A percentile compares a stretch with the other conserved stretches of the same genome.
Evolutionary conservation across 2,797 vertebrate genomes (phyloP).

Genomic region (Gadopsis bispinosus): DNA sequence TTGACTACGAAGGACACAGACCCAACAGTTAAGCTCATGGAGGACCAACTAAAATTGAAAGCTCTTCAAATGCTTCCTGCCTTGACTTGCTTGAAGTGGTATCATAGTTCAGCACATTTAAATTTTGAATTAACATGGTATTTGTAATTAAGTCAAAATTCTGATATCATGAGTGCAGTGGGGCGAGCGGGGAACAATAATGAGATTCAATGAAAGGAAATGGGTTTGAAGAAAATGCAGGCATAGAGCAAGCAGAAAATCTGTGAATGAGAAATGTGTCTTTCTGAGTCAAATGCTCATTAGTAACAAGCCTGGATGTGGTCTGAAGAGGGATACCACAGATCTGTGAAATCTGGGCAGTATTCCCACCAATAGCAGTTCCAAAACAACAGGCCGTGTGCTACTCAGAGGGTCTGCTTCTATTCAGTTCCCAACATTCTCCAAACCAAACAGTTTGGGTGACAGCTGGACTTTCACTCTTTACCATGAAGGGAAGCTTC

Average conservation of each 20-base stretch:
- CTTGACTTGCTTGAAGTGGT: slow-evolving; percentile 14
- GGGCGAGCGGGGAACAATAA: slow-evolving; percentile 30
- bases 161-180: slow-evolving; percentile 7
- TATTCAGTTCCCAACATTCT: slow-evolving; percentile 56
- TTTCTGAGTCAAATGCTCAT: slow-evolving; percentile 63
- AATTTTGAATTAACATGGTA: slow-evolving; percentile 25
- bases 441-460: slow-evolving; percentile 72
- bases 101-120: slow-evolving; percentile 21
- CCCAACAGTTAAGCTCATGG: neutral
- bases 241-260: slow-evolving; percentile 30
- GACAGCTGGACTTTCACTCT: slow-evolving; percentile 79
- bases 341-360: slow-evolving; percentile 67
- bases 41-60: neutral
- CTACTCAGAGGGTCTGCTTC: slow-evolving; percentile 50
- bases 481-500: slow-evolving; percentile 47
- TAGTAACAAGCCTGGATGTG: slow-evolving; percentile 42
- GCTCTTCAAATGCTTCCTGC: slow-evolving; percentile 8
- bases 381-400: slow-evolving; percentile 55
- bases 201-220: slow-evolving; percentile 38
- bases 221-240: slow-evolving; percentile 11
- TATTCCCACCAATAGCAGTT: slow-evolving; percentile 44
- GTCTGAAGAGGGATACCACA: slow-evolving; percentile 50
- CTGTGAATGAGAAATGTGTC: slow-evolving; percentile 43
- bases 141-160: slow-evolving; percentile 39
- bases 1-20: neutral